Base-by-base conservation (phyloP, 2,797 vertebrate species). In the Melanitta fusca region DNA sequence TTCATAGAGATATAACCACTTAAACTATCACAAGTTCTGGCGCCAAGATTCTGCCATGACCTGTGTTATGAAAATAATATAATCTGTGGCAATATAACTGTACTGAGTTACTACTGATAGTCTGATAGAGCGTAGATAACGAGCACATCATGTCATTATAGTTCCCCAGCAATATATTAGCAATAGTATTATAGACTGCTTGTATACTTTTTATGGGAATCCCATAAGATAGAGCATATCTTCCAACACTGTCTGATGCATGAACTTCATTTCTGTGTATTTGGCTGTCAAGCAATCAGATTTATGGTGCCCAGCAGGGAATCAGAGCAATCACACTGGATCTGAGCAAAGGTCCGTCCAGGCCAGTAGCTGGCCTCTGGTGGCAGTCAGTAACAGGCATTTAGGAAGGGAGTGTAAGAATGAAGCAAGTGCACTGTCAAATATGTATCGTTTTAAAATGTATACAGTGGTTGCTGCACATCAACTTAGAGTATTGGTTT, bases 171-270 rank as follows among this genome's bases (percentile, higher is more conserved):
- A 95, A 96, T 95, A 39, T 64, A 91, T 93, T 96, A 96, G 56
- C 93, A 93, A 91, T 81, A 88, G 43, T 90, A 71, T 75, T 68
- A 95, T 66, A 83, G 70, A 69, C 36, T 53, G 70, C 85, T 94
- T 80, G 57, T 85, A 83, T 83, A 91, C 7, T 60, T 95, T 97
- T 97, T 89, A 96, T 95, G 75, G 38, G 78, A 80, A 74, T 84
- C 25, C 66, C 80, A 60, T 51, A 88, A 90, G 93, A 83, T 28
- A 94, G 87, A 34, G 4, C 8, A 15, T 88, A 95, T 93, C 80
- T 92, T 72, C 94, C 96, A 94, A 70, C 71, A 41, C 85, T 95
- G 94, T 92, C 95, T 96, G 87, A 80, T 88, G 92, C 84, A 86
- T 88, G 94, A 91, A 94, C 65, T 61, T 80, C 69, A 65, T 93